These are phyloP conservation scores for Pitta sordida DNA, from an alignment of 2,113 vertebrate species.

Conservation along the genomic window DNA sequence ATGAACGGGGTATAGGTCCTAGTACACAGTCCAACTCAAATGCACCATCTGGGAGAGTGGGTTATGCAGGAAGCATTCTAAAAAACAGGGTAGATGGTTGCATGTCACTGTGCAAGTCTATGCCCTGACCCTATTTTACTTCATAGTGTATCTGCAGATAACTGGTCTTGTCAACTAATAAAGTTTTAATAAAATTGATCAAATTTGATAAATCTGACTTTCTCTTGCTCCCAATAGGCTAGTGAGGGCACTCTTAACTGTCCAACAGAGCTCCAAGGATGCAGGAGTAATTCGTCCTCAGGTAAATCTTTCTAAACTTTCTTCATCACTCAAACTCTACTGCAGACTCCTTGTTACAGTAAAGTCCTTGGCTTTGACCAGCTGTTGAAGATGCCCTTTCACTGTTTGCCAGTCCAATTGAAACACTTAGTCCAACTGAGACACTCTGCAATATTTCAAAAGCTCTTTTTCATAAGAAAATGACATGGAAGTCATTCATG, in stretches of 20 bases:
- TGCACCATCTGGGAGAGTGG: rapidly evolving
- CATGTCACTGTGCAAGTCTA: neutral
- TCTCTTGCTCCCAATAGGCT: neutral
- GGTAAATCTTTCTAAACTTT: neutral
- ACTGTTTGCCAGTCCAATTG: neutral
- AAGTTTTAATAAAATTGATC: neutral
- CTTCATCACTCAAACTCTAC: neutral
- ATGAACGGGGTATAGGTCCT: neutral
- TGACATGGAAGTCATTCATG: neutral
- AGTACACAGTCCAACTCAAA: neutral
- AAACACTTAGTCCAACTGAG: neutral
- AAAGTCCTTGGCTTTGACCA: neutral
- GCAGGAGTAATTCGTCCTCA: neutral
- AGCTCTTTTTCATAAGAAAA: neutral
- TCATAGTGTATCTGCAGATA: neutral
- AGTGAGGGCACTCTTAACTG: neutral
- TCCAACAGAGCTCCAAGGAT: neutral
- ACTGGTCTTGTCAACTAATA: neutral
- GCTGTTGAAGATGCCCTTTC: neutral
- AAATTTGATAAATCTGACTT: neutral
- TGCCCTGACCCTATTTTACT: neutral
- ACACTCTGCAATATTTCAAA: neutral
- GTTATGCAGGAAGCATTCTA: neutral
- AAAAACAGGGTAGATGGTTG: neutral
- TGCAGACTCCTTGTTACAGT: neutral